These are phyloP conservation scores for Empis stercorea DNA, from an alignment of 2,888 invertebrate genomes.

Conservation along the genomic window DNA sequence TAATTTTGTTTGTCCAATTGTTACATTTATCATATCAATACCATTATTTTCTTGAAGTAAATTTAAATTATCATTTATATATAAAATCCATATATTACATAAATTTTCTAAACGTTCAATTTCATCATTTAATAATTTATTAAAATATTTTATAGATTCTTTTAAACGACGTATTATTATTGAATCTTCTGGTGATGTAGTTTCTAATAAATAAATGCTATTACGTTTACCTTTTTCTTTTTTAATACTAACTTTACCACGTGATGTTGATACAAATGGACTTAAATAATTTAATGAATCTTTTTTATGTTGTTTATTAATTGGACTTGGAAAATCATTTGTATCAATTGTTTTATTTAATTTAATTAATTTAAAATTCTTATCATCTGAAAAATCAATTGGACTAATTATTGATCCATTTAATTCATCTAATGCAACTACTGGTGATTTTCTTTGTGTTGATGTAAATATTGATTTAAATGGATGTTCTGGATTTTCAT, in stretches of 20 bases:
- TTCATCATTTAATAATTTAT: slow-evolving; percentile 35
- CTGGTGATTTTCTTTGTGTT: slow-evolving; percentile 11
- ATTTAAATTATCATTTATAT: slow-evolving; percentile 20
- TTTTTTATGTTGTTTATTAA: slow-evolving; percentile 2
- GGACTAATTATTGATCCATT: background rate
- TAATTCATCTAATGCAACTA: background rate
- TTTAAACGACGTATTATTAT: slow-evolving; percentile 15
- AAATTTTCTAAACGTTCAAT: slow-evolving; percentile 33
- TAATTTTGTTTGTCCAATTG: slow-evolving; percentile 62
- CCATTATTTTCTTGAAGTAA: slow-evolving; percentile 29
- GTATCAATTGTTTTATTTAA: background rate
- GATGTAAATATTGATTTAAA: slow-evolving; percentile 18
- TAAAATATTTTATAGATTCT: slow-evolving; percentile 27
- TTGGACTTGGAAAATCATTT: background rate
- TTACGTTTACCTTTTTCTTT: slow-evolving; percentile 35
- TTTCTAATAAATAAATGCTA: slow-evolving; percentile 20
- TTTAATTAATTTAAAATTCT: background rate
- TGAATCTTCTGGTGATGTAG: background rate
- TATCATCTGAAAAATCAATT: background rate
- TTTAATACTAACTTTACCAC: slow-evolving; percentile 41
- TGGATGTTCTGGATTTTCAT: slow-evolving; percentile 6
- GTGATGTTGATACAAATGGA: slow-evolving; percentile 40
- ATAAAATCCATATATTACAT: slow-evolving; percentile 39
- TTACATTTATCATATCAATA: slow-evolving; percentile 47
- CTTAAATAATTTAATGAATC: slow-evolving; percentile 25